phyloP scores from a whole-genome alignment of 2,888 invertebrate genomes.

The Drosophila pseudotakahashii region DNA sequence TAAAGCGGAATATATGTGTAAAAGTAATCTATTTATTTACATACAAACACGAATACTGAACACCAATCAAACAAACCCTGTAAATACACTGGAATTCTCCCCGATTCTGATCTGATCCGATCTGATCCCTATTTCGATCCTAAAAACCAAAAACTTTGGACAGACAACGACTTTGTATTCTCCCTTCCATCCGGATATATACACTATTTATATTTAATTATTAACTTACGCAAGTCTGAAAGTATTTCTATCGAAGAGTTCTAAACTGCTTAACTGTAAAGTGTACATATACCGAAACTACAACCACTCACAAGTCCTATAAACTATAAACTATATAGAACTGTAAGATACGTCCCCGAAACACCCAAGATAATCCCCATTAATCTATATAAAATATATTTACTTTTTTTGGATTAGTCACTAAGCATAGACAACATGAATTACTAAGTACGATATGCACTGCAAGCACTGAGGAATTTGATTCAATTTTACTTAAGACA shows the following conservation, averaged over 20 bases:
- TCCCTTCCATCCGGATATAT: conserved; percentile 8
- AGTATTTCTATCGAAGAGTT: conserved; percentile 75
- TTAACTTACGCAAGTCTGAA: conserved; percentile 69
- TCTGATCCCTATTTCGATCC: background rate
- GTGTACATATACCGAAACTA: conserved; percentile 51
- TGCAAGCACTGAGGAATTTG: conserved; percentile 85
- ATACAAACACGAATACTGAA: no score
- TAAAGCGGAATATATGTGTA: conserved; percentile 20
- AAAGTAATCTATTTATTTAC: conserved; percentile 63
- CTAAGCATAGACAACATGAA: conserved; percentile 40
- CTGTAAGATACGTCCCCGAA: conserved; percentile 26
- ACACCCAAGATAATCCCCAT: conserved; percentile 1
- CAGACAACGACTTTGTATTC: conserved; percentile 20
- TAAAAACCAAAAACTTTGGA: background rate
- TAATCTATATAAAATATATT: conserved; percentile 23
- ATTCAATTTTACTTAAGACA: conserved; percentile 82
- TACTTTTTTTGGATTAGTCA: conserved; percentile 37
- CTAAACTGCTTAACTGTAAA: conserved; percentile 69
- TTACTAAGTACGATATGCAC: conserved; percentile 80
- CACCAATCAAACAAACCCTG: background rate
- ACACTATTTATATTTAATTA: conserved; percentile 28
- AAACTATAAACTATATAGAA: conserved; percentile 11
- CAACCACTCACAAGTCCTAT: conserved; percentile 11
- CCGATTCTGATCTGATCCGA: background rate
- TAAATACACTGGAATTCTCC: conserved; percentile 19